Conservation (phyloP, 2,797 vertebrate species). For the Prunella strophiata region DNA sequence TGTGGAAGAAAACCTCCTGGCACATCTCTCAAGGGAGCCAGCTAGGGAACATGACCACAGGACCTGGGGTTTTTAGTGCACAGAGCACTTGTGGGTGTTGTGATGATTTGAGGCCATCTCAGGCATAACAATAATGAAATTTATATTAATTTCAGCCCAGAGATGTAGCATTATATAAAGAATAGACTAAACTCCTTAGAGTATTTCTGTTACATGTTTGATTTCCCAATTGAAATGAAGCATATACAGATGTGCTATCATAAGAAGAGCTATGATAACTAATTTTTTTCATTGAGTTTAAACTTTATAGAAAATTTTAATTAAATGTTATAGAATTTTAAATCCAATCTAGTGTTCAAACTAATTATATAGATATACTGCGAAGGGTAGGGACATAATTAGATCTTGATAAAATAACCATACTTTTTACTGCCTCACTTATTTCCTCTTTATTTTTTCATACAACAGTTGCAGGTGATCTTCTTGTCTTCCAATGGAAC, state of each 20-base stretch:
- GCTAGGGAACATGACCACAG: accelerated
- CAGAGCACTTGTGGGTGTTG: background rate
- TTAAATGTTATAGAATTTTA: background rate
- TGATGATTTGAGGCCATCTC: background rate
- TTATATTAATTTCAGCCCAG: background rate
- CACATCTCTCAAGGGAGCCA: background rate
- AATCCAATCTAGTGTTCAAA: background rate
- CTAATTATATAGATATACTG: background rate
- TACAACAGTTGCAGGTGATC: background rate
- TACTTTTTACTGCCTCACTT: background rate
- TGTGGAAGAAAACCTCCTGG: background rate
- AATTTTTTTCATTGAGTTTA: background rate
- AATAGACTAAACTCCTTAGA: background rate
- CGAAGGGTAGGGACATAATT: background rate
- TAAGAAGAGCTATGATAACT: background rate
- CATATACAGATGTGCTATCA: background rate
- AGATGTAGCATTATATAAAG: background rate
- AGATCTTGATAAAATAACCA: background rate
- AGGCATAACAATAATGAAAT: accelerated
- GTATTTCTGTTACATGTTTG: background rate
- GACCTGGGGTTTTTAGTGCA: background rate
- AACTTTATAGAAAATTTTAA: background rate
- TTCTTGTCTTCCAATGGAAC: background rate
- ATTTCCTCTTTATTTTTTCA: background rate
- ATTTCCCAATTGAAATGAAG: background rate